Base-by-base conservation (phyloP, 2,797 vertebrate genomes). In the Pristis pectinata region DNA sequence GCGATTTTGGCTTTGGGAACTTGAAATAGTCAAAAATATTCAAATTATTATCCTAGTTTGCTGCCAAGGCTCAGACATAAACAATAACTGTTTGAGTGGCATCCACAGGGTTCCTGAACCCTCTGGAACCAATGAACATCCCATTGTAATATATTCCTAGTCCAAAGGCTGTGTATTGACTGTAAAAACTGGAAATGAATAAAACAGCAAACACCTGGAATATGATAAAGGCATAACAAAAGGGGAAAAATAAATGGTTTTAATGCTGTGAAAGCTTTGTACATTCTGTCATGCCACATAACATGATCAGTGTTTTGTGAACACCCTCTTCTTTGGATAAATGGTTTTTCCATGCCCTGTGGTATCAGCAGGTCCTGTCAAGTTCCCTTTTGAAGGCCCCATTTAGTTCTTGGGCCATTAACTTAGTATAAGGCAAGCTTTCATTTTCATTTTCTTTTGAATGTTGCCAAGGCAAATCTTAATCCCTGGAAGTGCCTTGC, bases 361-460 rank as follows among this genome's bases (percentile, higher is more conserved):
- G 11, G 92, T 76, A 17, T 49, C 27, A 74, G 44, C 10, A 30
- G 67, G 44, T 72, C 70, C 44, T 74, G 92, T 53, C 92, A 76
- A 67, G 92, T 53, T 76, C 13, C 70, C 44, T 74, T 93, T 74
- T 41, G 44, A 74, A 93, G 70, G 70, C 92, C 44, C 67, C 92
- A 49, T 93, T 53, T 53, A 93, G 41, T 74, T 93, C 10, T 34
- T 74, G 92, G 9, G 8, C 70, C 70, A 93, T 74, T 93, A 93
- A 74, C 67, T 17, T 93, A 44, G 27, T 19, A 34, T 34, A 74
- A 93, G 41, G 11, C 70, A 53, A 93, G 27, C 70, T 74, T 93
- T 93, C 70, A 76, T 72, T 72, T 72, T 72, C 15, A 49, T 87
- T 87, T 59, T 87, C 37, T 56, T 74, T 93, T 93, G 41, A 74